These are phyloP conservation scores for Anagrus nilaparvatae DNA, from an alignment of 1,140 invertebrate species.

Conservation along the genomic window DNA sequence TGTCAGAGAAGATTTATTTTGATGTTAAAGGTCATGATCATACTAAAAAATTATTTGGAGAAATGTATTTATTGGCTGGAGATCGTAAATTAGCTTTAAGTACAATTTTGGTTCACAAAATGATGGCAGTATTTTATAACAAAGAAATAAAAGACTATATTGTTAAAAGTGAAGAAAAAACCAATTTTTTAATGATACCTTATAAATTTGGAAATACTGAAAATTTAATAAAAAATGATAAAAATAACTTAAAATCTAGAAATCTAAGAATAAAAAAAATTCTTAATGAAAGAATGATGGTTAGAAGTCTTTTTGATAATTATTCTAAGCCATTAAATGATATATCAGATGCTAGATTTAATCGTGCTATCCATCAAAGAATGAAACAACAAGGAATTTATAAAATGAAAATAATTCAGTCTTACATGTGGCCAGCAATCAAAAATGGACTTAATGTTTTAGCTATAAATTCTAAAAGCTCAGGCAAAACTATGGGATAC, in stretches of 20 bases:
- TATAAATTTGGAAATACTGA: conserved; percentile 1
- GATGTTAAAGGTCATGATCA: conserved; percentile 18
- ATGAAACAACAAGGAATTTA: conserved; percentile 13
- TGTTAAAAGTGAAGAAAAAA: neutral
- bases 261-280: conserved; percentile 16
- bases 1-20: conserved; percentile 23
- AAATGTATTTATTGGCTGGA: conserved; percentile 27
- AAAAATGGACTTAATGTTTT: conserved; percentile 27
- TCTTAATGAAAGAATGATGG: conserved; percentile 26
- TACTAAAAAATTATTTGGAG: conserved; percentile 23
- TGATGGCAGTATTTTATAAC: conserved; percentile 22
- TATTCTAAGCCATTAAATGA: conserved; percentile 20
- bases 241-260: neutral
- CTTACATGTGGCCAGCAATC: conserved; percentile 39
- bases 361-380: conserved; percentile 26
- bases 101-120: conserved; percentile 21
- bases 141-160: too few species aligned
- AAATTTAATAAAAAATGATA: neutral
- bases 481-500: conserved; percentile 36
- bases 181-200: neutral
- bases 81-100: conserved; percentile 21
- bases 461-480: conserved; percentile 25
- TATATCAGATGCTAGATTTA: conserved; percentile 24
- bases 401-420: conserved; percentile 28
- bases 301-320: conserved; percentile 22